phyloP scores from a whole-genome alignment of 2,797 vertebrate species.

The Lacerta viridis region DNA sequence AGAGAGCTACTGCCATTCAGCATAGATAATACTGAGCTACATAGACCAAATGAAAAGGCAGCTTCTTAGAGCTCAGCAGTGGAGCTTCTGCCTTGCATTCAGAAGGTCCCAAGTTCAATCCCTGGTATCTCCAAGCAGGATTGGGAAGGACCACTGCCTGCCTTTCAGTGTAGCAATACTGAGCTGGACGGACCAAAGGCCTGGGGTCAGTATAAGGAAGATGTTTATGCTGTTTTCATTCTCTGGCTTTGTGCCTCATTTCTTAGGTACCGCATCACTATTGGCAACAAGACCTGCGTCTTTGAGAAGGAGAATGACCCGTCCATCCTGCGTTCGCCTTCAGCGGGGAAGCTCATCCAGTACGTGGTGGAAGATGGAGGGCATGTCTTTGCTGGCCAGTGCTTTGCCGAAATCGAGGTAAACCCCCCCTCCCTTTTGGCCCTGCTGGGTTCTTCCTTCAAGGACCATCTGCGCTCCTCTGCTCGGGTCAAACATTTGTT shows the following conservation, averaged over 20 bases:
- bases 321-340: conserved; percentile 93
- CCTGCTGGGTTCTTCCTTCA: too few species aligned
- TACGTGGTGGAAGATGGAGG: conserved; percentile 97
- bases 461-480: not conserved
- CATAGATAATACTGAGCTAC: not conserved
- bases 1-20: not conserved
- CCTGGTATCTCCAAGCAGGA: too few species aligned
- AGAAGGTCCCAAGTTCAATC: too few species aligned
- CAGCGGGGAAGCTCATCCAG: conserved; percentile 96
- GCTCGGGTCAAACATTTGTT: too few species aligned
- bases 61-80: too few species aligned
- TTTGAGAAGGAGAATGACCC: conserved; percentile 99
- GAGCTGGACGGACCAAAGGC: too few species aligned
- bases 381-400: conserved; percentile 95
- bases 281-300: conserved; percentile 99
- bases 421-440: not conserved
- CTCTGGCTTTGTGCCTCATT: not conserved
- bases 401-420: conserved; percentile 98
- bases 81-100: too few species aligned
- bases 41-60: not conserved
- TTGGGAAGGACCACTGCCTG: too few species aligned
- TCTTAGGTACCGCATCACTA: conserved; percentile 95
- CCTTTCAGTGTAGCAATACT: too few species aligned
- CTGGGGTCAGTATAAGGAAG: not conserved
- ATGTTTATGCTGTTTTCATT: not conserved